Evolutionary conservation across 2,113 vertebrate genomes (phyloP).

Genomic region (Cottus gobio): DNA sequence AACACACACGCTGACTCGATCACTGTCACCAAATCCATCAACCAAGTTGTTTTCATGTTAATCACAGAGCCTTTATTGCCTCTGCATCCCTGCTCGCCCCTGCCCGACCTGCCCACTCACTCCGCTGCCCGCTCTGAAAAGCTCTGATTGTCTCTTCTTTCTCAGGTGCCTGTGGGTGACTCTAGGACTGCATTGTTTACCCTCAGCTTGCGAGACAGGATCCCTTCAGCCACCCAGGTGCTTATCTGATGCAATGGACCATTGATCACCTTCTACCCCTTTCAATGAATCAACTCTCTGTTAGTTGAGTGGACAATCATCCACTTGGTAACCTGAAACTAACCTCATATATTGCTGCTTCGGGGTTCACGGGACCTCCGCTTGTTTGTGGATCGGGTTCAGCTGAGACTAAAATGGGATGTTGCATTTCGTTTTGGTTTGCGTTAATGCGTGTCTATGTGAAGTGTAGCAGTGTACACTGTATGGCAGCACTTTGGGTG

Average conservation of each 20-base stretch:
- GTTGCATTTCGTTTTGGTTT: conserved; percentile 40
- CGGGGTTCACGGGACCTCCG: conserved; percentile 52
- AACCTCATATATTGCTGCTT: conserved; percentile 58
- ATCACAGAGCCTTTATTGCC: conserved; percentile 61
- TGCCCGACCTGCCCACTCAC: conserved; percentile 44
- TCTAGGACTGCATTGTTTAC: conserved; percentile 75
- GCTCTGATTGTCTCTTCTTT: conserved; percentile 70
- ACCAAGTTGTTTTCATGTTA: conserved; percentile 70
- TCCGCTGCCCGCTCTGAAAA: conserved; percentile 67
- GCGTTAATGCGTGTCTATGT: conserved; percentile 25
- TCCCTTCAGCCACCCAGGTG: conserved; percentile 69
- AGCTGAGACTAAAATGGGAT: conserved; percentile 38
- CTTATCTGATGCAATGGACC: conserved; percentile 82
- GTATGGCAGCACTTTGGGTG: conserved; percentile 9
- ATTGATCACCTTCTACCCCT: conserved; percentile 79
- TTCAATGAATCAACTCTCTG: conserved; percentile 74
- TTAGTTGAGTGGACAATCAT: conserved; percentile 63
- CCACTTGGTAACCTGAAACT: conserved; percentile 72
- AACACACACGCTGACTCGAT: not conserved
- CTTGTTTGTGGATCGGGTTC: conserved; percentile 43
- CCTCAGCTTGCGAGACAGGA: conserved; percentile 56
- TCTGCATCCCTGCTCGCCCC: conserved; percentile 34
- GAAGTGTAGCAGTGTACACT: not conserved
- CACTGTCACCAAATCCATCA: conserved; percentile 54
- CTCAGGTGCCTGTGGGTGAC: conserved; percentile 61